Percentiles rank a stretch among this genome's conserved stretches.
phyloP scores from a whole-genome alignment of 1,140 invertebrate species.

The Macrobrachium rosenbergii region DNA sequence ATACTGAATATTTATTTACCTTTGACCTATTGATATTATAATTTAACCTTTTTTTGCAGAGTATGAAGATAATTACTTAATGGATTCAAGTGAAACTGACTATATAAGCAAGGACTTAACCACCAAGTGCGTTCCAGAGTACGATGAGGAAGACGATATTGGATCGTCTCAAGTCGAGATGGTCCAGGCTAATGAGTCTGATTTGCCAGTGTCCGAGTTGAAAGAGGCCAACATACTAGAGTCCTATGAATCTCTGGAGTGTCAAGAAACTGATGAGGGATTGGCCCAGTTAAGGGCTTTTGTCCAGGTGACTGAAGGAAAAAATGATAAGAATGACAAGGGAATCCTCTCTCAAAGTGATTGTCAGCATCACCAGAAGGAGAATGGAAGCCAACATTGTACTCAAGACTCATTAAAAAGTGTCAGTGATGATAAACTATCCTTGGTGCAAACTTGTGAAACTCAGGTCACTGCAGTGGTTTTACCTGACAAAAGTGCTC shows the following conservation, averaged over 20 bases:
- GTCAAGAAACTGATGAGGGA: slow-evolving; percentile 32
- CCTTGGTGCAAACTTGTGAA: no score
- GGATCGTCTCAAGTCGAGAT: background rate
- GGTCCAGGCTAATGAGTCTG: background rate
- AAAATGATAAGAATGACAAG: background rate
- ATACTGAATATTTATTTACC: background rate
- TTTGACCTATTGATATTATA: background rate
- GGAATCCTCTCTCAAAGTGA: background rate
- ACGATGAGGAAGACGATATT: background rate
- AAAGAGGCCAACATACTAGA: background rate
- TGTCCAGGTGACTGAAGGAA: slow-evolving; percentile 38
- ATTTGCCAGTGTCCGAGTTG: background rate
- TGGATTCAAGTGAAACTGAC: slow-evolving; percentile 31
- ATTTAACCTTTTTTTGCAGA: slow-evolving; percentile 1
- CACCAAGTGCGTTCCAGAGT: background rate
- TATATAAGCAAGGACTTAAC: slow-evolving; percentile 15
- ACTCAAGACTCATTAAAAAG: no score
- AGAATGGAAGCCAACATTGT: background rate
- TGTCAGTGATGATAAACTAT: no score
- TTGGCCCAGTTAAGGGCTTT: slow-evolving; percentile 35
- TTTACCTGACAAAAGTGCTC: no score
- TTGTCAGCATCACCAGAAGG: background rate
- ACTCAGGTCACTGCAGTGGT: no score
- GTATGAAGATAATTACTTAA: slow-evolving; percentile 56
- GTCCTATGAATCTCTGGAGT: background rate